Evolutionary conservation across 1,140 invertebrate genomes (phyloP), one percentile per base, ranked within the genome.

Genomic region (Drosophila willistoni): DNA sequence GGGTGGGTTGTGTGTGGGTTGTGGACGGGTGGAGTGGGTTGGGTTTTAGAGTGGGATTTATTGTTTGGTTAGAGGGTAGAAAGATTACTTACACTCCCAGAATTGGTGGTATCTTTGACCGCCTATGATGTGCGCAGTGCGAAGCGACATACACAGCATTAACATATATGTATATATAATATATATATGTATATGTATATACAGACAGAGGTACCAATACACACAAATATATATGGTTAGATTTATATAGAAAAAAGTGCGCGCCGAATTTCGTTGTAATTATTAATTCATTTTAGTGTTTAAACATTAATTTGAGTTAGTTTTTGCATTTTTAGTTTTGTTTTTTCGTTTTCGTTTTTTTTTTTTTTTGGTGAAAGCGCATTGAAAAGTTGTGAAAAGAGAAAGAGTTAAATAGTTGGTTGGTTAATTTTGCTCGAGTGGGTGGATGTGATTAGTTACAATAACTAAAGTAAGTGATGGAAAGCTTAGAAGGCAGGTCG

Each of bases 11-110:
- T n/a, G n/a, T n/a, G n/a, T 47, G 44, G 44, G 33, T 34, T 19
- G 7, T 19, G 17, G 44, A 19, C 2, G 9, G 44, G 44, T 19
- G 44, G 42, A 9, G 2, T 44, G 42, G 42, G 14, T 47, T 7
- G 9, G 17, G 9, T 51, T 19, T 17, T 17, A 2, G 14, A 19
- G 14, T 3, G 19, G 17, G 14, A 4, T 22, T 19, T 22, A 17
- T 22, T 7, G 17, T 14, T 51, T 19, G 44, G 17, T 51, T 51
- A 70, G 34, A 54, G 81, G 64, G 68, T 73, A 73, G 70, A 81
- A 67, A 81, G 68, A 64, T 87, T 93, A 93, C 92, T 93, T 92
- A 93, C 92, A 92, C 91, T 92, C 79, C 91, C 90, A 78, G 87
- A 91, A 73, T 87, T 92, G 79, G 86, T 90, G 79, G 92, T 90